Percentiles rank a stretch among this genome's conserved stretches.
Conservation (phyloP, 35 echinoderm and acorn worm genomes). For the Hemicentrotus pulcherrimus region DNA sequence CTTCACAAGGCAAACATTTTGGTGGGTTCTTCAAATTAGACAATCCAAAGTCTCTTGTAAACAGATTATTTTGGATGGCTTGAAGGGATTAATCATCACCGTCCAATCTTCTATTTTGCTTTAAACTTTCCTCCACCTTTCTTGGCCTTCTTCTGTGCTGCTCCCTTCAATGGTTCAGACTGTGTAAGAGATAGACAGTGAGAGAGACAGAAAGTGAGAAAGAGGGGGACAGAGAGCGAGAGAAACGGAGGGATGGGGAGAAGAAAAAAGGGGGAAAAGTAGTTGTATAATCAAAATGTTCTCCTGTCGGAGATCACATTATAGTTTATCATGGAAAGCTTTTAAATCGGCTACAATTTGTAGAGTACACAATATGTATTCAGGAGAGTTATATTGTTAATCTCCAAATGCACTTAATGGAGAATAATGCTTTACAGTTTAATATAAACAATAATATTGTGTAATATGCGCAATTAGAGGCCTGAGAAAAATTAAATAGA, state of each 20-base stretch:
- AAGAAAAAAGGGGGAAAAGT: not conserved
- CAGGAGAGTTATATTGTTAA: no score
- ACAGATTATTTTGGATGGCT: not conserved
- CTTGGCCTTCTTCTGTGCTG: constrained; percentile 80
- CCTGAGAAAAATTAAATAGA: no score
- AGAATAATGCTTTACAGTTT: no score
- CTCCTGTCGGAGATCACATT: no score
- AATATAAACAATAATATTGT: no score
- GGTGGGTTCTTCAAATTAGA: not conserved
- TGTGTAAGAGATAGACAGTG: constrained; percentile 45
- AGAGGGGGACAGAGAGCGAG: not conserved
- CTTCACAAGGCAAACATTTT: not conserved
- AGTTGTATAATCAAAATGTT: no score
- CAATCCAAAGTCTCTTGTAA: not conserved
- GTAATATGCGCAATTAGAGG: no score
- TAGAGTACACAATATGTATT: no score
- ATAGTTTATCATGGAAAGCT: no score
- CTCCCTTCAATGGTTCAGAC: constrained; percentile 68
- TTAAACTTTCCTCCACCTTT: constrained; percentile 32
- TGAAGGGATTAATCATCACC: not conserved
- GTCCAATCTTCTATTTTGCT: not conserved
- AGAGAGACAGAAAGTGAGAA: not conserved
- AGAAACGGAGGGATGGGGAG: not conserved
- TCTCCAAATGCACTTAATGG: no score
- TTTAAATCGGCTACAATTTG: no score